phyloP scores from a whole-genome alignment of 2,888 invertebrate genomes.

The Hirtodrosophila duncani region DNA sequence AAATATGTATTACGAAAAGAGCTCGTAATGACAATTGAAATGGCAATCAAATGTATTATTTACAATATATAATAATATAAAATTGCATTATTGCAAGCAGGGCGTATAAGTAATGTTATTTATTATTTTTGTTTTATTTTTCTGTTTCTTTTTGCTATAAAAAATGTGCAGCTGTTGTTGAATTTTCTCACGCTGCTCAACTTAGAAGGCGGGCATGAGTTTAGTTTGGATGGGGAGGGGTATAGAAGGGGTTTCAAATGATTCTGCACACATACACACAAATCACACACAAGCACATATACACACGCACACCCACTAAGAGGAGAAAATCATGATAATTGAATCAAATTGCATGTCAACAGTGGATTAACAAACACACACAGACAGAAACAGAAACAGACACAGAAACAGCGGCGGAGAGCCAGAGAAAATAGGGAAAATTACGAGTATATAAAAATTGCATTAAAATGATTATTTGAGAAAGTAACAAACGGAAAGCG shows the following conservation, averaged over 20 bases:
- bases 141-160: constrained; percentile 2
- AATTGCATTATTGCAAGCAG: no score
- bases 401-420: background rate
- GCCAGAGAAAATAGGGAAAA: constrained; percentile 8
- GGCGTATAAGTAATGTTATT: no score
- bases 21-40: no score
- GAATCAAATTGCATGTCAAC: constrained; percentile 65
- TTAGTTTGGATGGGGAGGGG: no score
- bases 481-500: constrained; percentile 30
- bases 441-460: constrained; percentile 42
- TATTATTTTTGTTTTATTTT: no score
- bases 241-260: background rate
- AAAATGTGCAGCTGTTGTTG: constrained; percentile 32
- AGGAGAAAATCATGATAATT: constrained; percentile 62
- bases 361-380: constrained; percentile 45
- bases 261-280: constrained; percentile 3
- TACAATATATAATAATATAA: no score
- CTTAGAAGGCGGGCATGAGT: background rate
- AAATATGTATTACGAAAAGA: no score
- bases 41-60: no score
- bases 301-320: no score
- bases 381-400: constrained; percentile 3
- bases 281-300: constrained; percentile 11
- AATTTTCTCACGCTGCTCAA: constrained; percentile 53
- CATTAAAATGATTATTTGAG: constrained; percentile 38